These are phyloP conservation scores for Ophion ventricosus DNA, from an alignment of 2,888 invertebrate species.

Conservation along the genomic window DNA sequence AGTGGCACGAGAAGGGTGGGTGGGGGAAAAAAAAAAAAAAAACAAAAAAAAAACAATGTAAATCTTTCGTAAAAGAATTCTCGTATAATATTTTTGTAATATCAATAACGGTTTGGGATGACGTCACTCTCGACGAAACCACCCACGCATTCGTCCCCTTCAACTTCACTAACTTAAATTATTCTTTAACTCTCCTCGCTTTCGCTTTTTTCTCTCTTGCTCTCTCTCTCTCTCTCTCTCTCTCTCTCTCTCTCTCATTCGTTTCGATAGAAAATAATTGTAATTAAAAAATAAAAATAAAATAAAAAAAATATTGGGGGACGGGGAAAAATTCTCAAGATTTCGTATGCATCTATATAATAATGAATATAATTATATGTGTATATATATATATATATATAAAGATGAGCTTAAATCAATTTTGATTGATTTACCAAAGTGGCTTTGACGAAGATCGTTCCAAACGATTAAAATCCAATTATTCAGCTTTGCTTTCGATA, in stretches of 20 bases:
- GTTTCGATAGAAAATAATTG: too few relatives aligned
- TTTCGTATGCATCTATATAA: constrained; percentile 44
- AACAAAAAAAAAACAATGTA: not conserved
- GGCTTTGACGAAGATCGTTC: constrained; percentile 55
- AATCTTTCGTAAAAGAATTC: constrained; percentile 21
- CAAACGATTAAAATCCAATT: constrained; percentile 50
- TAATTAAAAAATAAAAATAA: too few relatives aligned
- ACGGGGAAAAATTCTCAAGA: constrained; percentile 49
- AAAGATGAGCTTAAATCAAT: constrained; percentile 77
- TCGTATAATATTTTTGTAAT: constrained; percentile 25
- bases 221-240: constrained; percentile 25
- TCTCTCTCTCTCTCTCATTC: constrained; percentile 30
- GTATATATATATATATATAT: constrained; percentile 58
- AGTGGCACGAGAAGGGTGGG: too few relatives aligned
- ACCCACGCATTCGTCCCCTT: constrained; percentile 23
- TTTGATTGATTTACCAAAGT: constrained; percentile 77
- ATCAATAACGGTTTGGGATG: constrained; percentile 20
- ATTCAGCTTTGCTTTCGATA: constrained; percentile 47
- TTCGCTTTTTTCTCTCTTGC: constrained; percentile 33
- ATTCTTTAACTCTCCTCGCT: constrained; percentile 24
- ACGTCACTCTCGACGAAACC: not conserved
- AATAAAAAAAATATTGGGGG: constrained; percentile 43
- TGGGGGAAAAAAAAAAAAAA: too few relatives aligned
- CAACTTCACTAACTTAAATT: constrained; percentile 26
- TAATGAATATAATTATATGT: constrained; percentile 43